Evolutionary conservation across 2,888 invertebrate genomes (phyloP), one percentile per base, ranked within the genome.

Genomic region (Pollenia griseotomentosa): DNA sequence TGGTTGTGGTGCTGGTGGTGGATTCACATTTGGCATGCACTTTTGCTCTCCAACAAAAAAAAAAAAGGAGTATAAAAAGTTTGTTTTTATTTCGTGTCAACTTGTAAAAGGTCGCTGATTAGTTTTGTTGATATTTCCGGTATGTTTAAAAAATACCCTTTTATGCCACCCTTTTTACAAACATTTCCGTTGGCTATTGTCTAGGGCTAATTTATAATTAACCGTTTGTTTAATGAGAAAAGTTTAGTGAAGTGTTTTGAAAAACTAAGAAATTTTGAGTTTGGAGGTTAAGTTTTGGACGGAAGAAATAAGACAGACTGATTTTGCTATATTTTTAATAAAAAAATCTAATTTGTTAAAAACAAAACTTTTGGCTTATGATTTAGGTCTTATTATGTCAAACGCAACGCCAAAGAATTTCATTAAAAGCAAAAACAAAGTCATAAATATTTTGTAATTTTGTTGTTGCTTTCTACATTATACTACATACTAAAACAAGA

Each of bases 51-150:
- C 4, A 33, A 33, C 5, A 33, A 61, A 5, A 33, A 61, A 68
- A 57, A 73, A 48, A 51, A 77, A 48, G 42, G 19, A 51, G 65
- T 44, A 51, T 19, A 74, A 70, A 12, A 42, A 46, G n/a, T 12
- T 65, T 14, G 44, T 77, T 68, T 59, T 46, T 48, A 48, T 77
- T 86, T 86, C 81, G 66, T 84, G 86, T 68, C 73, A 81, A 78
- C 74, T 83, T 81, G 55, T 66, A 74, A 81, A 87, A 81, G 84
- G 81, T 84, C 78, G 77, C 63, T 65, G 77, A 81, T 84, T 74
- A 81, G 63, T 81, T 87, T 87, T 81, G 84, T 78, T 55, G 55
- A 84, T 73, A 87, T 87, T 74, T 87, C 87, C 87, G 84, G 77
- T 73, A 74, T 66, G 71, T 78, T 74, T 46, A 61, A 55, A 63